Base-by-base conservation (phyloP, 2,888 invertebrate genomes). In the Eupithecia inturbata region DNA sequence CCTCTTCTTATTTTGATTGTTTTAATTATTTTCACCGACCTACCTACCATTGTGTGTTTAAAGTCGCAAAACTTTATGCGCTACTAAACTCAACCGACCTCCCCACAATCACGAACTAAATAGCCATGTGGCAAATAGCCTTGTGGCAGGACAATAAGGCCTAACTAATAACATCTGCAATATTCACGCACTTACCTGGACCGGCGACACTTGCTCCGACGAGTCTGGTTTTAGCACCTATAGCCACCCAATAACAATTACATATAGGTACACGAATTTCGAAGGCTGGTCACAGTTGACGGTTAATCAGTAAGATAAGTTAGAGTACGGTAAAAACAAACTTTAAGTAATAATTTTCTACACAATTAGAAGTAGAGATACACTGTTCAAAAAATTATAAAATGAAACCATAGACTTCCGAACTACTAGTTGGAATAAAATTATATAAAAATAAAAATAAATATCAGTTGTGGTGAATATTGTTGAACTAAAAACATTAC, bases 151-250 rank as follows among this genome's bases (percentile, higher is more conserved):
- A 60, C 68, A 72, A 72, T 68, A 41, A 57, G 70, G 49, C 57
- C 79, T 81, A 80, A 81, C 84, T 90, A 90, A 91, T 90, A 90
- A 90, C 88, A 87, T 91, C 90, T 90, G 90, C 90, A 92, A 91
- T 89, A 91, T 91, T 91, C 89, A 88, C 83, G 85, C 85, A 84
- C 87, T 84, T 82, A 79, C 82, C 78, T 81, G 81, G 78, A 82
- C 77, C 84, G 81, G 76, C 84, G 84, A 85, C 85, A 85, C 86
- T 89, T 89, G 89, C 86, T 84, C 78, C 79, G 79, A 82, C 86
- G 82, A 84, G 81, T 83, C 83, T 81, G 84, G 85, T 87, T 86
- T 87, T 88, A 88, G 84, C 87, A 87, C 86, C 86, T 88, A n/a
- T n/a, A 83, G 80, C 82, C 84, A 86, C 83, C 84, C 82, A 85